Evolutionary conservation across 2,113 vertebrate species (phyloP), one percentile per base, ranked within the genome.

Genomic region (Climacteris rufus): DNA sequence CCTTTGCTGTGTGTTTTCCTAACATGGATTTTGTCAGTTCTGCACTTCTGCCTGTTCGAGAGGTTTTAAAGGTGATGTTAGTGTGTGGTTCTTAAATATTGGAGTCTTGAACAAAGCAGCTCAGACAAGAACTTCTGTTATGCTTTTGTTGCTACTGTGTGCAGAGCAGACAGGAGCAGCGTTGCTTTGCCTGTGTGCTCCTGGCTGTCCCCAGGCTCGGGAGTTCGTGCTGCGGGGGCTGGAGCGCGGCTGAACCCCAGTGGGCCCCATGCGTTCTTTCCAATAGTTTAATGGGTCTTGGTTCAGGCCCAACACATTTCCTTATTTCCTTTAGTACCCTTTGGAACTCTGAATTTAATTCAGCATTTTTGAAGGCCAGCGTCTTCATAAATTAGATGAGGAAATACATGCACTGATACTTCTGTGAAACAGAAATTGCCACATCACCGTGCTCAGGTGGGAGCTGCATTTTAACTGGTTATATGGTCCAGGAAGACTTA

Each of bases 401-500:
- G 70, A 79, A 92, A 65, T 76, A 42, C n/a, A 4, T 53, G 15
- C 71, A 69, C 31, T 40, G 42, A 80, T 79, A 10, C 10, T 19
- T 37, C 31, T 13, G 39, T 88, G 79, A 49, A 59, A 45, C 9
- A 31, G 14, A 64, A 63, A 40, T 28, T 84, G 85, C 42, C 79
- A 7, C 40, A 17, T 84, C 5, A 5, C 23, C 61, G 83, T 40
- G 72, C 63, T 75, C 54, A 35, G 80, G 83, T 42, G 54, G 64
- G 54, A 93, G 71, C 44, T 96, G 90, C 61, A 12, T 90, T 96
- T 95, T 94, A 65, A 75, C 87, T 86, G 44, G 59, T 95, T 77
- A 69, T 39, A 45, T 83, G 49, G 89, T 79, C 59, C 42, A 39
- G 91, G 83, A 89, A 93, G 57, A 92, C 72, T 85, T 90, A 93